Base-by-base conservation (phyloP, 2,888 invertebrate species). In the Cheilosia vernalis region DNA sequence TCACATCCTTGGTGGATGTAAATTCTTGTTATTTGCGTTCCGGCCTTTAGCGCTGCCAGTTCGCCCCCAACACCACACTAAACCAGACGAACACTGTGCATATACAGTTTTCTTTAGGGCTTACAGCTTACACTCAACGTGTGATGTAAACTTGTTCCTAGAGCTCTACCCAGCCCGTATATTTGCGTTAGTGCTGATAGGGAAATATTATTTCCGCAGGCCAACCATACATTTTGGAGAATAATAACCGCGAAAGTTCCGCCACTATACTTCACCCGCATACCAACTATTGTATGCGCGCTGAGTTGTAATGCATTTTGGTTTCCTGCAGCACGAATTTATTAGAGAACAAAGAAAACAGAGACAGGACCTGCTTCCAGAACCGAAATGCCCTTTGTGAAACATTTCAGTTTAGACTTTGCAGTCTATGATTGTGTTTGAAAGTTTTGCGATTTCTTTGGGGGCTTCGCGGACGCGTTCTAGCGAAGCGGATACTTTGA, bases 161-260 rank as follows among this genome's bases (percentile, higher is more conserved):
- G 10, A 42, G 42, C n/a, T 24, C 40, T 24, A 37, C 37, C 37
- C 49, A 51, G 51, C 51, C 27, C 24, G 37, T 61, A 27, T 51
- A 72, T 60, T 60, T 60, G 40, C 72, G 40, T 72, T 51, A 40
- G 17, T 9, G 17, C 40, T 72, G 60, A 72, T 72, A 53, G 51
- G 60, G 60, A 72, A 72, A 72, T 72, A 72, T 72, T 72, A 72
- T 72, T 72, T 72, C 61, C 61, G 37, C 9, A 51, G 17, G 15
- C 51, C 49, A 30, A 72, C 49, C 60, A 42, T 61, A 61, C 40
- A 72, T 61, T 72, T 51, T 21, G 7, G 49, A 40, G 49, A 51
- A 61, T 40, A 60, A 27, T 51, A 61, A 72, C 72, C 72, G 72
- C 72, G 70, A 40, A 10, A 21, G 49, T 49, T 72, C 53, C 72